These are phyloP conservation scores for Lapara coniferarum DNA, from an alignment of 2,888 invertebrate genomes.

Conservation along the genomic window DNA sequence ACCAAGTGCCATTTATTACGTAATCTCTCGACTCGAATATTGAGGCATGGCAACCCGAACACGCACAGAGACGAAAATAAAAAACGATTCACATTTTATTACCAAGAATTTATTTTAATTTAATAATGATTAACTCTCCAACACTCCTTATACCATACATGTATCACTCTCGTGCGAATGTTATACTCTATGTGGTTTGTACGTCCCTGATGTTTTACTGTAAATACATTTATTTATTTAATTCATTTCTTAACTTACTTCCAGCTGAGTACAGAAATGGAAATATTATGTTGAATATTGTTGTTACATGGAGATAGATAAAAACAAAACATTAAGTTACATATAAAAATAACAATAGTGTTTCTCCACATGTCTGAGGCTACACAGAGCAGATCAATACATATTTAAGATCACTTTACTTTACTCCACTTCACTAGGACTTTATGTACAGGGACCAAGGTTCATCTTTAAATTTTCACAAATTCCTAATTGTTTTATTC, in stretches of 20 bases:
- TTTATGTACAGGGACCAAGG: slow-evolving; percentile 46
- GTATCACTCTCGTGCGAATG: slow-evolving; percentile 55
- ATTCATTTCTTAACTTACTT: neutral
- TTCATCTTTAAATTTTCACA: slow-evolving; percentile 37
- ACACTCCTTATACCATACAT: slow-evolving; percentile 59
- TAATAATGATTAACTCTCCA: slow-evolving; percentile 61
- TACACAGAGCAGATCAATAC: slow-evolving; percentile 48
- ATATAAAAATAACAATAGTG: slow-evolving; percentile 28
- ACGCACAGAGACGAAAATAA: slow-evolving; percentile 55
- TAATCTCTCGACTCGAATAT: slow-evolving; percentile 58
- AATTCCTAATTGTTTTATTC: slow-evolving; percentile 35
- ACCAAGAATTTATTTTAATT: slow-evolving; percentile 72
- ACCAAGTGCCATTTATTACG: slow-evolving; percentile 68
- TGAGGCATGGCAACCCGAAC: slow-evolving; percentile 33
- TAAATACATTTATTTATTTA: slow-evolving; percentile 16
- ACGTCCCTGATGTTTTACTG: slow-evolving; percentile 42
- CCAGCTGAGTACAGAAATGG: neutral
- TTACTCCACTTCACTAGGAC: slow-evolving; percentile 36
- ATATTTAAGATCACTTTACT: slow-evolving; percentile 26
- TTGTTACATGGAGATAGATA: neutral
- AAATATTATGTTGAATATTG: slow-evolving; percentile 21
- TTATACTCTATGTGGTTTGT: slow-evolving; percentile 32
- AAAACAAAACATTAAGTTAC: neutral
- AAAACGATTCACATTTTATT: slow-evolving; percentile 55
- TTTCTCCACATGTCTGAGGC: slow-evolving; percentile 38